Evolutionary conservation across 2,113 vertebrate genomes (phyloP).

Genomic region (Cebidichthys violaceus): DNA sequence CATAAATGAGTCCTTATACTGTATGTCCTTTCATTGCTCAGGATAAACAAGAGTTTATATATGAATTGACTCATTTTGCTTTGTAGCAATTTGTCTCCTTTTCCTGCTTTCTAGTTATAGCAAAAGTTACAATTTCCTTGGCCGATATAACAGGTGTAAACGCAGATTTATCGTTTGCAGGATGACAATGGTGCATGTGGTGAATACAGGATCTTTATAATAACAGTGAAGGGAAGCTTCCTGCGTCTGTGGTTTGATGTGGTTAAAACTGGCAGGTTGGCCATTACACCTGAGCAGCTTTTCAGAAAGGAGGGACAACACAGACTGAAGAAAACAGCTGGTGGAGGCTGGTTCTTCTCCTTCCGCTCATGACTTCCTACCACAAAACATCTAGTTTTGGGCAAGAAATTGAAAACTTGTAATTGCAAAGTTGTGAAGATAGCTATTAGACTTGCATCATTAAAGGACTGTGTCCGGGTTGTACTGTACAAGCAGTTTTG

Average conservation of each 20-base stretch:
- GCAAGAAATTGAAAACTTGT: constrained; percentile 15
- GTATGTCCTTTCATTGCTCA: background rate
- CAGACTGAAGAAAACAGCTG: constrained; percentile 62
- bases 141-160: background rate
- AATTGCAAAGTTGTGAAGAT: constrained; percentile 15
- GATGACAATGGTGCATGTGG: constrained; percentile 28
- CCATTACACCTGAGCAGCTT: constrained; percentile 68
- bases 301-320: constrained; percentile 65
- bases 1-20: background rate
- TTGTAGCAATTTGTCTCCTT: background rate
- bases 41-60: background rate
- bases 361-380: constrained; percentile 21
- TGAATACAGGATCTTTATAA: constrained; percentile 60
- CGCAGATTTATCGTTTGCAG: background rate
- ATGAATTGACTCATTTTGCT: background rate
- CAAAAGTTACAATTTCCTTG: background rate
- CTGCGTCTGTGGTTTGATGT: constrained; percentile 76
- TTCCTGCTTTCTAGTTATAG: background rate
- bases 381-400: constrained; percentile 29
- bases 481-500: background rate
- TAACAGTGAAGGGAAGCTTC: constrained; percentile 73
- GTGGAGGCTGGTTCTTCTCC: constrained; percentile 26
- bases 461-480: background rate
- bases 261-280: constrained; percentile 58
- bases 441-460: constrained; percentile 11